These are phyloP conservation scores for Aegypius monachus DNA, from an alignment of 2,113 vertebrate species.

Conservation along the genomic window DNA sequence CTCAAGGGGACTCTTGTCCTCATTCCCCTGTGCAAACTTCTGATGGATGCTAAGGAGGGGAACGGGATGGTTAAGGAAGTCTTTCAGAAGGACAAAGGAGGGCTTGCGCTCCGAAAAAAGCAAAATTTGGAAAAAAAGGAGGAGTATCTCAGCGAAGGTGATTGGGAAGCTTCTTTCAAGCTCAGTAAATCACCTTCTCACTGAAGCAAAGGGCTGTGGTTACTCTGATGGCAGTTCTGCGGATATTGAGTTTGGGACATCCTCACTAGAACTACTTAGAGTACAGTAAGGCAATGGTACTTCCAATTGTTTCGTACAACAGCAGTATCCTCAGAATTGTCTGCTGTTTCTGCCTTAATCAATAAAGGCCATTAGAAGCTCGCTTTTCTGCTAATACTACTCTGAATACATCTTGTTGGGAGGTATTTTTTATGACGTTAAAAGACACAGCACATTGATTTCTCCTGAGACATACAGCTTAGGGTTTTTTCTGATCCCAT, in stretches of 20 bases:
- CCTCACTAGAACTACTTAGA: neutral
- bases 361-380: constrained; percentile 61
- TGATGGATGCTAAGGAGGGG: neutral
- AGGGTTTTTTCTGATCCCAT: constrained; percentile 5
- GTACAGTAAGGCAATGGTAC: neutral
- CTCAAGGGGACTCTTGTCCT: neutral
- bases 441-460: constrained; percentile 52
- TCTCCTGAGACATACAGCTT: neutral
- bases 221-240: neutral
- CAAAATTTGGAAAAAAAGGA: neutral
- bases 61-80: neutral
- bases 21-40: neutral
- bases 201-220: neutral
- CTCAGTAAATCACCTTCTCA: neutral
- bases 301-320: neutral
- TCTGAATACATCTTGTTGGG: constrained; percentile 16
- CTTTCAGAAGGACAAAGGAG: neutral
- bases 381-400: constrained; percentile 32
- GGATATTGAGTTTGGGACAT: neutral
- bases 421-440: constrained; percentile 37
- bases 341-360: constrained; percentile 49
- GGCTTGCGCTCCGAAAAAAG: neutral
- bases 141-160: neutral
- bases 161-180: neutral
- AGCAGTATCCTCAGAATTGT: constrained; percentile 15